Conservation (phyloP, 2,113 vertebrate genomes). For the Colossoma macropomum region DNA sequence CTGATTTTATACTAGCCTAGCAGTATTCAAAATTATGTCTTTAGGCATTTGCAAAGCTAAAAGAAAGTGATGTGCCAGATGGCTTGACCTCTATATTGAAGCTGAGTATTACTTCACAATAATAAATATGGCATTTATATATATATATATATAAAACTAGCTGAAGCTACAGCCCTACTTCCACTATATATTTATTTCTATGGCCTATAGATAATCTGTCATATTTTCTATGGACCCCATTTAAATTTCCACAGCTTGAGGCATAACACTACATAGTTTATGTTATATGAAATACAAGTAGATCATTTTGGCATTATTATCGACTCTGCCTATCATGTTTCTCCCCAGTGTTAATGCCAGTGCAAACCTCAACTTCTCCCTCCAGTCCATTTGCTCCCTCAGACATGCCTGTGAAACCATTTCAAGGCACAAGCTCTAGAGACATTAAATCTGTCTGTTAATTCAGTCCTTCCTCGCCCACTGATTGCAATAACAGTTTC, state of each 20-base stretch:
- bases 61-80: too few relatives aligned
- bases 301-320: slow-evolving; percentile 49
- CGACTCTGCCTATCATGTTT: slow-evolving; percentile 42
- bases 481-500: slow-evolving; percentile 67
- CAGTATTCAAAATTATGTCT: too few relatives aligned
- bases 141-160: too few relatives aligned
- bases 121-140: too few relatives aligned
- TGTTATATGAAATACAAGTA: slow-evolving; percentile 51
- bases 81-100: too few relatives aligned
- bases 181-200: not conserved
- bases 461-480: slow-evolving; percentile 74
- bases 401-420: slow-evolving; percentile 62
- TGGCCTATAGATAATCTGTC: not conserved
- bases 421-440: slow-evolving; percentile 64
- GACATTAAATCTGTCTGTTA: slow-evolving; percentile 61
- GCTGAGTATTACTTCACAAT: too few relatives aligned
- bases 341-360: slow-evolving; percentile 51
- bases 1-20: too few relatives aligned
- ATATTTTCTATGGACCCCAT: not conserved
- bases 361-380: slow-evolving; percentile 3
- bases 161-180: too few relatives aligned
- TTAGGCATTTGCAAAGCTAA: too few relatives aligned
- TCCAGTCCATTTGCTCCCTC: slow-evolving; percentile 18
- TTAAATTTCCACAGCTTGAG: not conserved
- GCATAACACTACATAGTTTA: not conserved